Evolutionary conservation across 2,888 invertebrate genomes (phyloP), one percentile per base, ranked within the genome.

Genomic region (Octonoba sinensis): DNA sequence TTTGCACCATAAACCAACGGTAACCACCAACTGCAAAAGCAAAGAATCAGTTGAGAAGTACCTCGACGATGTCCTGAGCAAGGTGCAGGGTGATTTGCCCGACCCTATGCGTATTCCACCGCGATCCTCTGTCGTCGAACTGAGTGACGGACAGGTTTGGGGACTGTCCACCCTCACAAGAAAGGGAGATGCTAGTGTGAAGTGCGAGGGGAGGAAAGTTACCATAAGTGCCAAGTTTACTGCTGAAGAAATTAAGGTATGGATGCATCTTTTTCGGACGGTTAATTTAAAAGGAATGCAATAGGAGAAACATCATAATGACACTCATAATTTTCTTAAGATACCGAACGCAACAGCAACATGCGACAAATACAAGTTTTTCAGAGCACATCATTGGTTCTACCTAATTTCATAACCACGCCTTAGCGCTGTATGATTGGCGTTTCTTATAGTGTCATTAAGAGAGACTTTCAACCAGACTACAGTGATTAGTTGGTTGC

Each of bases 101-200:
- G 81, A 82, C 46, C 81, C 81, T 15, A 74, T 82, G 36, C 74
- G 81, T 1, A 51, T 82, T 16, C 74, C 74, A 15, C 81, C 81
- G 0, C 47, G 75, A 15, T 65, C 81, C 1, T 36, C 75, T 1
- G 16, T 74, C 36, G 81, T 82, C 0, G 81, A 82, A 13, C 57
- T 82, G 24, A 70, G 51, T 13, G 81, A 82, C 15, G 81, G 81
- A 6, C 24, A 70, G 6, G 46, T 82, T 2, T 82, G 81, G 81
- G 81, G 81, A 0, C 15, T 82, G 36, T 64, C 70, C 18, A 75
- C 65, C 57, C 20, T 82, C n/a, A 65, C 46, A 0, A 56, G 75
- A 4, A n/a, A 24, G 0, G 75, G 81, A 12, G 18, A n/a, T 3
- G 65, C 66, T 0, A 16, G 64, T 18, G 70, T 82, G 3, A 22